Conservation (phyloP, 2,888 invertebrate species). For the Platycnemis pennipes region DNA sequence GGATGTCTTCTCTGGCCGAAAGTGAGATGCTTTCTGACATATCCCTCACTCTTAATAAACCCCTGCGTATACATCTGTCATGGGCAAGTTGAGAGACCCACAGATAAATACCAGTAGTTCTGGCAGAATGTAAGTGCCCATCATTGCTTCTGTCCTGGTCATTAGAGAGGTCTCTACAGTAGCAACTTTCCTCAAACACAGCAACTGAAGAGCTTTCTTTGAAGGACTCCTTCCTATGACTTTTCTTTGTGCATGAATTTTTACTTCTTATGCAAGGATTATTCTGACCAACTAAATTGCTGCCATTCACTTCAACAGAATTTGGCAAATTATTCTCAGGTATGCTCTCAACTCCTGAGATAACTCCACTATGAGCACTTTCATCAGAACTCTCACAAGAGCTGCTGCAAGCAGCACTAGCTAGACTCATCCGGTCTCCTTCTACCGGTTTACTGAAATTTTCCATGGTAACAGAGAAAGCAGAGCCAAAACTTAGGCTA, state of each 20-base stretch:
- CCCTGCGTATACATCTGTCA: not conserved
- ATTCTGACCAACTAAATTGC: not conserved
- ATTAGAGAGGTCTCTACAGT: not conserved
- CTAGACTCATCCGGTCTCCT: not conserved
- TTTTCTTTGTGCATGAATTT: not conserved
- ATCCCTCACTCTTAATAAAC: not conserved
- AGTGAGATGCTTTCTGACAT: not conserved
- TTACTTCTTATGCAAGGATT: not conserved
- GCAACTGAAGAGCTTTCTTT: not conserved
- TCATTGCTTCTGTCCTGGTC: too few relatives aligned
- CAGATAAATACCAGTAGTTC: conserved; percentile 48
- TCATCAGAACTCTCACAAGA: not conserved
- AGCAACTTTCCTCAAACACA: not conserved
- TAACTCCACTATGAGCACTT: not conserved
- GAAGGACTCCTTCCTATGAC: not conserved
- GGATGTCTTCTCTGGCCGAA: not conserved
- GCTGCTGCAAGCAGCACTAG: not conserved
- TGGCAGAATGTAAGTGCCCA: not conserved
- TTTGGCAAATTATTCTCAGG: not conserved
- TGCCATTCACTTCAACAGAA: not conserved
- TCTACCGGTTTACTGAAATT: not conserved
- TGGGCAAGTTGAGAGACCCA: not conserved
- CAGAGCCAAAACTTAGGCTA: not conserved
- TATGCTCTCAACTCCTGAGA: not conserved
- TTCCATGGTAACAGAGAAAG: not conserved